Percentiles rank a stretch among this genome's conserved stretches.
These are phyloP conservation scores for Diplosoma virens DNA, from an alignment of 23 tunicate genomes.

Conservation along the genomic window DNA sequence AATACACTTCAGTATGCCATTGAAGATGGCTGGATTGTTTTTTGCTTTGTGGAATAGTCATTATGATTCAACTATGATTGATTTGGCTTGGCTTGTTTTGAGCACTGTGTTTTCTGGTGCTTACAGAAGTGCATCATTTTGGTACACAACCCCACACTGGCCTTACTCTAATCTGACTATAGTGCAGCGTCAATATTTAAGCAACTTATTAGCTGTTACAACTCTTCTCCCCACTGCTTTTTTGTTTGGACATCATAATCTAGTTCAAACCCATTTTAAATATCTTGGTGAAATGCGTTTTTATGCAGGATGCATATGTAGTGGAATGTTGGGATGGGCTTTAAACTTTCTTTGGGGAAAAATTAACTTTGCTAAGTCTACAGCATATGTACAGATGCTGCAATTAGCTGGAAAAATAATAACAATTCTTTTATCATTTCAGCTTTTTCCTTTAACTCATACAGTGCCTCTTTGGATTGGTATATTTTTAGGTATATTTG, in stretches of 20 bases:
- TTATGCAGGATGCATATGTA: conserved; percentile 63
- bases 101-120: conserved; percentile 66
- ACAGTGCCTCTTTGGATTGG: conserved; percentile 48
- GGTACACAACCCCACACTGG: conserved; percentile 89
- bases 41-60: conserved; percentile 50
- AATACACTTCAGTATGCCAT: conserved; percentile 56
- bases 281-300: conserved; percentile 58
- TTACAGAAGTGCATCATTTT: conserved; percentile 61
- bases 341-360: conserved; percentile 51
- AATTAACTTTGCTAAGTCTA: not conserved
- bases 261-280: conserved; percentile 43
- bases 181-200: conserved; percentile 64
- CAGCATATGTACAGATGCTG: conserved; percentile 33
- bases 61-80: conserved; percentile 2
- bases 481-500: conserved; percentile 44
- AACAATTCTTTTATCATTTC: conserved; percentile 53
- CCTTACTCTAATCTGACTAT: conserved; percentile 62
- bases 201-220: conserved; percentile 44
- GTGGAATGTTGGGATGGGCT: conserved; percentile 84
- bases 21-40: conserved; percentile 60
- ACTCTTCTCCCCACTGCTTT: conserved; percentile 48
- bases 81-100: conserved; percentile 51
- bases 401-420: conserved; percentile 64
- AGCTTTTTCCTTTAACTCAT: conserved; percentile 45
- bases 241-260: conserved; percentile 67